A percentile compares a stretch with the other conserved stretches of the same genome.
Conservation (phyloP, 2,888 invertebrate genomes). For the Drosophila nigritarsus region DNA sequence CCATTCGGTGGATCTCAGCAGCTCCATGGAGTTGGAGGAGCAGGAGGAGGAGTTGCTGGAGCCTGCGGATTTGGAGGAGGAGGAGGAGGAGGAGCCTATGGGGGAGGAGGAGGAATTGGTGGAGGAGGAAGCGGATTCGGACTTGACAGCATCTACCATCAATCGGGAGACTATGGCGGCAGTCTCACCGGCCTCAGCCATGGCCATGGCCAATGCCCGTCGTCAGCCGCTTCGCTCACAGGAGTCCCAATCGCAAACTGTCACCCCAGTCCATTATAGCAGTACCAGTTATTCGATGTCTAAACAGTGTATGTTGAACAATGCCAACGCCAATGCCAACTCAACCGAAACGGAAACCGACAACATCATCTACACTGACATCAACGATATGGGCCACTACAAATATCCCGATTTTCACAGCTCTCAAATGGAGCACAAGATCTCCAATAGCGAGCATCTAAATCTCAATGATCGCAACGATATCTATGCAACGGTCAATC, state of each 20-base stretch:
- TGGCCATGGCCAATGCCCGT: constrained; percentile 83
- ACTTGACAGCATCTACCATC: constrained; percentile 86
- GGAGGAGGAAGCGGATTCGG: constrained; percentile 85
- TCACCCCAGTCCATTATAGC: constrained; percentile 85
- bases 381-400: constrained; percentile 84
- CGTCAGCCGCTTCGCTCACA: constrained; percentile 84
- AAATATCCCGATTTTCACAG: constrained; percentile 81
- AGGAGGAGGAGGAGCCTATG: constrained; percentile 75
- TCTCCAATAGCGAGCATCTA: constrained; percentile 82
- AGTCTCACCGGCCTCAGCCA: constrained; percentile 76
- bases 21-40: constrained; percentile 85
- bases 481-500: constrained; percentile 85
- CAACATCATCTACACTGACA: constrained; percentile 85
- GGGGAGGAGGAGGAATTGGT: constrained; percentile 84
- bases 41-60: constrained; percentile 73
- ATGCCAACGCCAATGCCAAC: constrained; percentile 83
- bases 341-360: constrained; percentile 85
- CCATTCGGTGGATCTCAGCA: constrained; percentile 85
- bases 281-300: constrained; percentile 86
- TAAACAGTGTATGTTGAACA: constrained; percentile 85
- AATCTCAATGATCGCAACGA: constrained; percentile 84
- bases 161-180: constrained; percentile 85
- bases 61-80: constrained; percentile 79
- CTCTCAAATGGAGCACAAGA: constrained; percentile 80
- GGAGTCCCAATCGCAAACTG: constrained; percentile 84